Evolutionary conservation across 2,888 invertebrate genomes (phyloP).

Genomic region (Coronaproctus castanopsis): DNA sequence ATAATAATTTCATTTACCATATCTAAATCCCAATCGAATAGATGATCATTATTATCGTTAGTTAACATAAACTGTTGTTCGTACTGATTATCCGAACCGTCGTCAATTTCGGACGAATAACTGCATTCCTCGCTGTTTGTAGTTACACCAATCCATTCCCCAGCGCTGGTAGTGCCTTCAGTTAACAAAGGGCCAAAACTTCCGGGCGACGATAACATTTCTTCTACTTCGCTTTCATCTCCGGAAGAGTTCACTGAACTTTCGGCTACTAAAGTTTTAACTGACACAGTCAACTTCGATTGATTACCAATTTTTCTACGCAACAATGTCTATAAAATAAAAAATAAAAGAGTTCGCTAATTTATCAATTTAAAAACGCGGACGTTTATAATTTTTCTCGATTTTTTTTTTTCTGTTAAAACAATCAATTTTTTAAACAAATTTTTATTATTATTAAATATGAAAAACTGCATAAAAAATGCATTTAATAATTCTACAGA

Average conservation of each 20-base stretch:
- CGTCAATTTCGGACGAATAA: conserved; percentile 56
- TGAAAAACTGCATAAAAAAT: too few species aligned
- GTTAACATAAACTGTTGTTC: conserved; percentile 32
- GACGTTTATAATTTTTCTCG: too few species aligned
- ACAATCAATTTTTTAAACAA: too few species aligned
- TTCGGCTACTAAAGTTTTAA: conserved; percentile 16
- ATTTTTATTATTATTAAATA: too few species aligned
- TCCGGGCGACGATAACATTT: conserved; percentile 17
- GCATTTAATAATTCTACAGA: too few species aligned
- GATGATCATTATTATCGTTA: conserved; percentile 33
- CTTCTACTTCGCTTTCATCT: conserved; percentile 18
- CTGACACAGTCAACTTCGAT: conserved; percentile 5
- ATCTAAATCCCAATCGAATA: conserved; percentile 40
- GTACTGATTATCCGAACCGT: conserved; percentile 23
- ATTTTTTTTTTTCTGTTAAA: too few species aligned
- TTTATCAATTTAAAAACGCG: too few species aligned
- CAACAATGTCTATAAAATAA: too few species aligned
- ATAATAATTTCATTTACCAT: too few species aligned
- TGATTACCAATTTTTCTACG: conserved; percentile 8
- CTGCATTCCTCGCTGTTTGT: conserved; percentile 74
- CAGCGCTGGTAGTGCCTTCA: conserved; percentile 41
- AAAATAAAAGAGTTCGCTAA: too few species aligned
- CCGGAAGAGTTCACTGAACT: conserved; percentile 23
- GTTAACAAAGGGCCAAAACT: conserved; percentile 25
- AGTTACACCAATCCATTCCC: conserved; percentile 73